Evolutionary conservation across 1,140 invertebrate species (phyloP).

Genomic region (Elymnias hypermnestra): DNA sequence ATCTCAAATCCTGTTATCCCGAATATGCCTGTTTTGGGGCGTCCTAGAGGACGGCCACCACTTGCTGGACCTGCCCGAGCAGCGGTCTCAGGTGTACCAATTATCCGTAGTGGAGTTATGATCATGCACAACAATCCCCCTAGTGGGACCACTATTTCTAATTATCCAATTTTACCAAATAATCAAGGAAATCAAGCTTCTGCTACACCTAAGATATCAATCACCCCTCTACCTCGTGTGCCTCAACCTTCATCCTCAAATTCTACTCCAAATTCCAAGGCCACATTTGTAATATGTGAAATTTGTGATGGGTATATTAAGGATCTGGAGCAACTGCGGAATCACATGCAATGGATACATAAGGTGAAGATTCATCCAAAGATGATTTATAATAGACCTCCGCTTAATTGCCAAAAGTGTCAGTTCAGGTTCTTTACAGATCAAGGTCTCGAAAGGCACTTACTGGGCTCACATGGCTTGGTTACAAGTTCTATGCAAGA

Average conservation of each 20-base stretch:
- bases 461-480: slow-evolving; percentile 94
- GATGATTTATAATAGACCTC: slow-evolving; percentile 96
- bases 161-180: slow-evolving; percentile 60
- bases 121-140: slow-evolving; percentile 65
- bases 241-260: slow-evolving; percentile 74
- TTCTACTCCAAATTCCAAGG: slow-evolving; percentile 57
- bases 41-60: slow-evolving; percentile 61
- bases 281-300: slow-evolving; percentile 94
- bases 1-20: slow-evolving; percentile 36
- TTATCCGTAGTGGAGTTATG: slow-evolving; percentile 67
- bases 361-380: slow-evolving; percentile 98
- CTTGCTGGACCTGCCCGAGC: slow-evolving; percentile 41
- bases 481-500: slow-evolving; percentile 98
- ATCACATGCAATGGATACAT: slow-evolving; percentile 98
- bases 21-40: slow-evolving; percentile 46
- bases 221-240: slow-evolving; percentile 89
- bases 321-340: slow-evolving; percentile 93
- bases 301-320: slow-evolving; percentile 97
- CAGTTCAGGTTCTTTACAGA: slow-evolving; percentile 82
- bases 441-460: slow-evolving; percentile 93
- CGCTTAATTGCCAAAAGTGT: slow-evolving; percentile 94
- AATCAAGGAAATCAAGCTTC: slow-evolving; percentile 50
- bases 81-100: slow-evolving; percentile 59
- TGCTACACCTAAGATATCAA: slow-evolving; percentile 89
- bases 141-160: slow-evolving; percentile 55